Evolutionary conservation across 2,888 invertebrate genomes (phyloP), one percentile per base, ranked within the genome.

Genomic region (Mythimna vitellina): DNA sequence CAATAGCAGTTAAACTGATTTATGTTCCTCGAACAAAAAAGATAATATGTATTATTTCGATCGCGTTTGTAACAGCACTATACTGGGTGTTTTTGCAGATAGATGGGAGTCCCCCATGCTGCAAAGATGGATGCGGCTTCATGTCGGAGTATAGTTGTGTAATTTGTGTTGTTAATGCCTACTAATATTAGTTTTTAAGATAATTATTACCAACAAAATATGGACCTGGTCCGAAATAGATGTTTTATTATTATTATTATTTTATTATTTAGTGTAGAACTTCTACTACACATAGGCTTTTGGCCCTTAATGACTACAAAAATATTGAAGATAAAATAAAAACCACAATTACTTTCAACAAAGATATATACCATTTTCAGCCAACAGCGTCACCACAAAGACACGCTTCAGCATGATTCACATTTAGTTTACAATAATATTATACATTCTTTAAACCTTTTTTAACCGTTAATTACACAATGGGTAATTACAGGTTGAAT

Each of bases 351-450:
- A 70, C 51, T 57, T 69, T 57, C 14, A 63, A 63, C 69, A 76
- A 76, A 61, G n/a, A 38, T 58, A 64, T 46, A 14, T 20, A 42
- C 7, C 8, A 61, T 61, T 64, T 69, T 60, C 46, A 74, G 58
- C 0, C 22, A 46, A 32, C n/a, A n/a, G 20, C 65, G 53, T 65
- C 46, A 70, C 64, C 46, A 29, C 10, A 32, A 49, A 35, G 12
- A 64, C 63, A 63, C 14, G 25, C 20, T 53, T n/a, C 51, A 20
- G 51, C 0, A 53, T 57, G 53, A 76, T n/a, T 65, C 70, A 70
- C 57, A 42, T 54, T 57, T 56, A 29, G 14, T 76, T 62, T 25
- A 63, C 56, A 65, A 76, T 70, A 70, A 70, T 49, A 76, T 51
- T 32, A 46, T n/a, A 56, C 61, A 65, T 53, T 51, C 8, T 46